phyloP scores from a whole-genome alignment of 1,140 invertebrate species.

The Leptinotarsa texana region DNA sequence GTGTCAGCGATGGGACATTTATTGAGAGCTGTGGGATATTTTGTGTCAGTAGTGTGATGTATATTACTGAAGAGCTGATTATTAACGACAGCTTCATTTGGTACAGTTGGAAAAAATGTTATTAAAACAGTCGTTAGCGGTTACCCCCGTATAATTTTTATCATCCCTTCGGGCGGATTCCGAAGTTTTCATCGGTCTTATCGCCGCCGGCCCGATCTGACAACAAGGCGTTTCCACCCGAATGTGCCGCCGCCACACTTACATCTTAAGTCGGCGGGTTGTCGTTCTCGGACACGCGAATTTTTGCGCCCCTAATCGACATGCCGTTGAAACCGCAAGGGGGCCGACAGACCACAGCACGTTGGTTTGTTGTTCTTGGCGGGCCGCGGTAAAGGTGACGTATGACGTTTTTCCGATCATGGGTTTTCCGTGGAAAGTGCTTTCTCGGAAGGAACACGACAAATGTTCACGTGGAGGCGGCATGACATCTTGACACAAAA shows the following conservation, averaged over 20 bases:
- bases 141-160: no score
- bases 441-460: no score
- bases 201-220: not conserved
- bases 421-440: no score
- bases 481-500: slow-evolving; percentile 15
- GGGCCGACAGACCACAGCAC: not conserved
- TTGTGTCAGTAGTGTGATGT: no score
- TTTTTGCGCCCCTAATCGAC: not conserved
- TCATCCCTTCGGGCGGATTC: no score
- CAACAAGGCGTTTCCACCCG: slow-evolving; percentile 25
- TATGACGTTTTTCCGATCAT: not conserved
- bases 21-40: no score
- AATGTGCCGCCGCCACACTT: slow-evolving; percentile 5
- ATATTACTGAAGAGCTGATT: no score
- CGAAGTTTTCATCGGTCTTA: not conserved
- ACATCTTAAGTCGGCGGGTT: slow-evolving; percentile 12
- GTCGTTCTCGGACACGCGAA: slow-evolving; percentile 20
- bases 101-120: no score
- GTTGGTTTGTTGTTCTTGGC: slow-evolving; percentile 2
- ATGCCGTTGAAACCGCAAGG: not conserved
- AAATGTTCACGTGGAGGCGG: slow-evolving; percentile 33
- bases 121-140: no score
- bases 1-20: no score
- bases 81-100: no score
- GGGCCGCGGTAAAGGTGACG: slow-evolving; percentile 11